Evolutionary conservation across 2,888 invertebrate species (phyloP).

Genomic region (Drosophila neonasuta): DNA sequence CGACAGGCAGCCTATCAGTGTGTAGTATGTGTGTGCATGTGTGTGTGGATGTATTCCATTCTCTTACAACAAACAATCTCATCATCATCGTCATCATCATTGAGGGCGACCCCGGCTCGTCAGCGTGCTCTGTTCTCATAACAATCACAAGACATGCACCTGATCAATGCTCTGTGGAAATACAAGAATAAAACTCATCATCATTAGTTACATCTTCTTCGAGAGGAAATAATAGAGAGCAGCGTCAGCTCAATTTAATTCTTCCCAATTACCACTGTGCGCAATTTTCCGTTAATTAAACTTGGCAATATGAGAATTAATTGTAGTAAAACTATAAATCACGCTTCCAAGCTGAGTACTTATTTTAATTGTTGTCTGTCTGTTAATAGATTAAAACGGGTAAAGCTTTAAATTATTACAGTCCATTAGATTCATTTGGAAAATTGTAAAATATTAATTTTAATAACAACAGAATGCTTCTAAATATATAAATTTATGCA

Average conservation of each 20-base stretch:
- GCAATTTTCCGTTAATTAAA: background rate
- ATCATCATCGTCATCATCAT: constrained; percentile 12
- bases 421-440: background rate
- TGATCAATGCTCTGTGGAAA: constrained; percentile 18
- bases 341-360: background rate
- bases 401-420: background rate
- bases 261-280: background rate
- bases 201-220: background rate
- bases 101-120: background rate
- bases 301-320: background rate
- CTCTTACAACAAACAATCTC: constrained; percentile 14
- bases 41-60: constrained; percentile 4
- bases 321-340: background rate
- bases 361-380: background rate
- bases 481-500: background rate
- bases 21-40: constrained; percentile 1
- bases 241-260: background rate
- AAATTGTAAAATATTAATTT: background rate
- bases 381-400: background rate
- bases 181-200: constrained; percentile 10
- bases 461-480: background rate
- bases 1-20: constrained; percentile 4
- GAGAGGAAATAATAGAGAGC: background rate
- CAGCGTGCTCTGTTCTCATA: constrained; percentile 14
- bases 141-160: constrained; percentile 17